phyloP scores from a whole-genome alignment of 1,140 invertebrate species.

The Agrilus planipennis region DNA sequence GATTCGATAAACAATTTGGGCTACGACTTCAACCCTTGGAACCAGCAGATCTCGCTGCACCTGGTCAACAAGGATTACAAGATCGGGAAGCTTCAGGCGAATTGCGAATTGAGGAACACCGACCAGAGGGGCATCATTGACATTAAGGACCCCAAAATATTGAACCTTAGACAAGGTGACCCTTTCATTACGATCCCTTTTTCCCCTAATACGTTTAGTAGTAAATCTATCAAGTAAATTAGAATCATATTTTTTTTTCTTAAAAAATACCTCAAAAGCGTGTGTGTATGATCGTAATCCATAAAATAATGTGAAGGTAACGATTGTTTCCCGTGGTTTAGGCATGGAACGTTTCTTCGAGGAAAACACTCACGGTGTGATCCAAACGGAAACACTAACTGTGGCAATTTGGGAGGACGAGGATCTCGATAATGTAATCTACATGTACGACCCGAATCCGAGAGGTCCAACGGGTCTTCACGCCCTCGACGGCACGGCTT shows the following conservation, averaged over 20 bases:
- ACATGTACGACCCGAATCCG: constrained; percentile 41
- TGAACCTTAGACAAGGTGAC: constrained; percentile 27
- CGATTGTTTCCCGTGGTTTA: too few species aligned
- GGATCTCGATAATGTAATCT: constrained; percentile 26
- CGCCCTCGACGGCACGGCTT: constrained; percentile 19
- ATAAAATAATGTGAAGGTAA: neutral
- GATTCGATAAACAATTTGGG: constrained; percentile 27
- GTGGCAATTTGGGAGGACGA: constrained; percentile 37
- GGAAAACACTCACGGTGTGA: constrained; percentile 35
- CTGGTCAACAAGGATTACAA: constrained; percentile 31
- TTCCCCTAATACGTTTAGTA: neutral
- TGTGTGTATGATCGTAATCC: too few species aligned
- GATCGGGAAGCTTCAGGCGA: constrained; percentile 31
- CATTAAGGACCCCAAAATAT: constrained; percentile 29
- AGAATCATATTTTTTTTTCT: too few species aligned
- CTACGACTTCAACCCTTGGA: constrained; percentile 39
- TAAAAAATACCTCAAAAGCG: too few species aligned
- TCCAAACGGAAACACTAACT: constrained; percentile 34
- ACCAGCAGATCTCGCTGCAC: constrained; percentile 34
- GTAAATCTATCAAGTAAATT: too few species aligned
- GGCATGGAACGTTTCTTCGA: constrained; percentile 38
- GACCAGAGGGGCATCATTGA: constrained; percentile 37
- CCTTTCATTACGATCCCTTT: neutral
- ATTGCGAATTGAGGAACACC: constrained; percentile 34
- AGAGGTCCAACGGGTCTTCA: constrained; percentile 37